These are phyloP conservation scores for Gavia stellata DNA, from an alignment of 2,113 vertebrate species.

Conservation along the genomic window DNA sequence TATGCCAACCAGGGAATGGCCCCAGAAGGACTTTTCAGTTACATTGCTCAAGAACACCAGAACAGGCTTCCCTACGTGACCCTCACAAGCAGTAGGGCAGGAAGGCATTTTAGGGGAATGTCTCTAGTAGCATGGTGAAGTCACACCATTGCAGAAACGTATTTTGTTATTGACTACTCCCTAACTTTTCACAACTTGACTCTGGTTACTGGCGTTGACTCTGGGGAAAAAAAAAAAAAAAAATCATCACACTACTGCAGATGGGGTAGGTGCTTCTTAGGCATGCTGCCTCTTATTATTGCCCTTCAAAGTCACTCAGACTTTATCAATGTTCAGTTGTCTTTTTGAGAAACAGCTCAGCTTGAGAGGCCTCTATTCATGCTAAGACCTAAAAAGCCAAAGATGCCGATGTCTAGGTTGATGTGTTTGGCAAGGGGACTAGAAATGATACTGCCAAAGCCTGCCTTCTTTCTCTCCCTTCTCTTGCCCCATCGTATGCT, in stretches of 20 bases:
- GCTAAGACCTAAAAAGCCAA: background rate
- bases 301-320: background rate
- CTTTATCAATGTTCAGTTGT: background rate
- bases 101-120: background rate
- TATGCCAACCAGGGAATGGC: background rate
- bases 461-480: background rate
- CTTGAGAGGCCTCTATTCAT: background rate
- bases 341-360: background rate
- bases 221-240: too few species aligned
- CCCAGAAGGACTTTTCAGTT: background rate
- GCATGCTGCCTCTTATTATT: background rate
- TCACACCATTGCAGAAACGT: background rate
- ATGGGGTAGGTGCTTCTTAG: background rate
- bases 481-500: background rate
- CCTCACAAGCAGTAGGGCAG: background rate
- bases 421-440: background rate
- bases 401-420: background rate
- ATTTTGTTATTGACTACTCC: background rate
- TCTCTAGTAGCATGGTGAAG: background rate
- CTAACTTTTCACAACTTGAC: background rate
- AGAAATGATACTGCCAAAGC: background rate
- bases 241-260: background rate
- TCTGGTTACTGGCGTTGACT: background rate
- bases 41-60: background rate
- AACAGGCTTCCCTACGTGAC: background rate